Conservation (phyloP, 2,888 invertebrate genomes). For the Quadroppia sp. region DNA sequence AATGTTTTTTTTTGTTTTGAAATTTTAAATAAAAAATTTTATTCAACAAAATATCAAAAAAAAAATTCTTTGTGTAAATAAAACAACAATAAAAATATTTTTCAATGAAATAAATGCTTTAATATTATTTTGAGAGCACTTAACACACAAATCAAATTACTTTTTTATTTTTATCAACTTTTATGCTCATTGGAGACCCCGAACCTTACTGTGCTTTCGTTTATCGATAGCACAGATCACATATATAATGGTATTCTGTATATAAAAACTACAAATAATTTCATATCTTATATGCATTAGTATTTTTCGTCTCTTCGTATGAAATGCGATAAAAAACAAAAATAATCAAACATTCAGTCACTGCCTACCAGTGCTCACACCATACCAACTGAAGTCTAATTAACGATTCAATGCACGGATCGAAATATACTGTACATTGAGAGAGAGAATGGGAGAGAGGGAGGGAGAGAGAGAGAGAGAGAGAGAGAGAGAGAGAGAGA, state of each 20-base stretch:
- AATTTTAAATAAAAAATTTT: no score
- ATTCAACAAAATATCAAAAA: no score
- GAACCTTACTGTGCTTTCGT: not conserved
- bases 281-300: not conserved
- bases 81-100: no score
- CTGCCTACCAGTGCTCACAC: not conserved
- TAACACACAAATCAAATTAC: not conserved
- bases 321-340: not conserved
- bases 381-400: not conserved
- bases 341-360: not conserved
- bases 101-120: no score
- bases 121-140: no score
- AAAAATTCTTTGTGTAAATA: not conserved
- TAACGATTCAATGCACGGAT: slow-evolving; percentile 23
- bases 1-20: no score
- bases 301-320: not conserved
- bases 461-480: not conserved
- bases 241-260: not conserved
- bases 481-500: not conserved
- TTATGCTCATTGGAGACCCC: not conserved
- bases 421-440: not conserved
- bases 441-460: not conserved
- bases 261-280: not conserved
- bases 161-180: not conserved
- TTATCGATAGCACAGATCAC: not conserved